Evolutionary conservation across 35 echinoderm and acorn worm species (phyloP).

Genomic region (Strongylocentrotus purpuratus): DNA sequence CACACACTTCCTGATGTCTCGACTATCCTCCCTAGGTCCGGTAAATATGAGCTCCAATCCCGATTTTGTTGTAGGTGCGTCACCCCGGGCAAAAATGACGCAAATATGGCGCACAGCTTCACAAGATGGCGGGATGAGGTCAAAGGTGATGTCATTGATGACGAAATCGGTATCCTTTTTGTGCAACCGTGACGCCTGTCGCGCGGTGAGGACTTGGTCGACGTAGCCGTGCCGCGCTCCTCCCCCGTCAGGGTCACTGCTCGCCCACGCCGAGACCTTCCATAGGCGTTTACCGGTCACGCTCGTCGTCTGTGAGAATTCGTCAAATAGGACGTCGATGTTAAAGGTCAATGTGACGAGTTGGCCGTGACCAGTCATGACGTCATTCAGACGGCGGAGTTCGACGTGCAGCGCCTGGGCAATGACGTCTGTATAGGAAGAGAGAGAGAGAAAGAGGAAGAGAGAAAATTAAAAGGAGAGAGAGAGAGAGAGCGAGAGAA

Average conservation of each 20-base stretch:
- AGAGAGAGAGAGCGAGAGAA: neutral
- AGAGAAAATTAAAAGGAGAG: too few relatives aligned
- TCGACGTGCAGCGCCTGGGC: too few relatives aligned
- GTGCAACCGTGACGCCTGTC: neutral
- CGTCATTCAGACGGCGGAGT: too few relatives aligned
- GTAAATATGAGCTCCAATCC: neutral
- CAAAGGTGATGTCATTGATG: neutral
- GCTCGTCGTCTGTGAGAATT: too few relatives aligned
- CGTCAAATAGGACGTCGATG: too few relatives aligned
- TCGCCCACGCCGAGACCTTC: conserved; percentile 22
- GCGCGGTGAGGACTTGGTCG: neutral
- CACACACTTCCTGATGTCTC: neutral
- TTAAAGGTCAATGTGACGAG: too few relatives aligned
- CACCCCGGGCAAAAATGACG: neutral
- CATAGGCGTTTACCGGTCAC: too few relatives aligned
- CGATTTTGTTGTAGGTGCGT: neutral
- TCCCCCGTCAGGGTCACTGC: neutral
- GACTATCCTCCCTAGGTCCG: neutral
- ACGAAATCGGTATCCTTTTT: neutral
- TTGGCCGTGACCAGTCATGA: too few relatives aligned
- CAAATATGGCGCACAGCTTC: neutral
- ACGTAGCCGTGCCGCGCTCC: neutral
- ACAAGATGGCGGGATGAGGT: neutral
- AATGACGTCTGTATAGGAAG: neutral
- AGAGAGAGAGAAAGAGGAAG: neutral